phyloP scores from a whole-genome alignment of 2,888 invertebrate genomes.

The Ennomos quercinarius region DNA sequence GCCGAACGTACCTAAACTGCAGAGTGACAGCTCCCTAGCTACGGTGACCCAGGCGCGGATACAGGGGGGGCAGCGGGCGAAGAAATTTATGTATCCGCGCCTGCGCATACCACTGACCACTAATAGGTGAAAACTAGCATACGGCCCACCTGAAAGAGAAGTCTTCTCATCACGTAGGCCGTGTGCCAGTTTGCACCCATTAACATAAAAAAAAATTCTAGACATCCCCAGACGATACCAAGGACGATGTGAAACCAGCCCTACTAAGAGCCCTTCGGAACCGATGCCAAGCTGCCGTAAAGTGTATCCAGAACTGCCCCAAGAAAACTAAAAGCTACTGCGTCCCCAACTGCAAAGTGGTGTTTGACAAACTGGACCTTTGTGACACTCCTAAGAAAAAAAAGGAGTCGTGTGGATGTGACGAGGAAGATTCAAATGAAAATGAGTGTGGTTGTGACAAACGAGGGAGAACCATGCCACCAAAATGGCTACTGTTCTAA shows the following conservation, averaged over 20 bases:
- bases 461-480: conserved; percentile 20
- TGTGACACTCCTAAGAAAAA: conserved; percentile 13
- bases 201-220: neutral
- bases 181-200: no score
- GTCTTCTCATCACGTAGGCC: no score
- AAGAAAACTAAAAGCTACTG: conserved; percentile 2
- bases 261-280: conserved; percentile 4
- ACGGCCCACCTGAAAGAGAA: no score
- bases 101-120: no score
- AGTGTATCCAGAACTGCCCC: conserved; percentile 16
- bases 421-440: neutral
- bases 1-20: no score
- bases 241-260: neutral
- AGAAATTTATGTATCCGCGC: no score
- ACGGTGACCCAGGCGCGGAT: no score
- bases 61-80: no score
- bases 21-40: no score
- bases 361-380: conserved; percentile 14
- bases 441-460: neutral
- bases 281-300: conserved; percentile 8
- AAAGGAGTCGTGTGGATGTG: no score
- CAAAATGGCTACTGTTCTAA: conserved; percentile 4
- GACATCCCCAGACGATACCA: neutral
- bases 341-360: conserved; percentile 12
- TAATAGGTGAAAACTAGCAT: no score